Evolutionary conservation across 2,888 invertebrate genomes (phyloP), one percentile per base, ranked within the genome.

Genomic region (Pedicia rivosa): DNA sequence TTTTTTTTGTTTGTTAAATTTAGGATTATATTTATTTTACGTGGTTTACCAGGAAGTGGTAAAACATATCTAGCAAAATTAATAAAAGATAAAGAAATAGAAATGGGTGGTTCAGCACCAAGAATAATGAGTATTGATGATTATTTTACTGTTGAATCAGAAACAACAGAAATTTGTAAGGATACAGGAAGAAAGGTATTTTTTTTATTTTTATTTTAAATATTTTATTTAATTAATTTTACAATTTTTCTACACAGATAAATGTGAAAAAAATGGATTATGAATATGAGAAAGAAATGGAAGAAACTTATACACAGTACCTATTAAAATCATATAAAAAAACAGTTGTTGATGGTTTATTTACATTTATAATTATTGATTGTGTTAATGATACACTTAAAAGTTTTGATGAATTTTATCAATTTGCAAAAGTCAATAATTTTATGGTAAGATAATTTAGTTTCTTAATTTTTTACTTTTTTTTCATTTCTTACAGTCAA

Each of bases 1-100:
- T 9, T 16, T 30, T 30, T 16, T 19, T 31, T 31, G 24, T 33
- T 22, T 14, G 7, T 33, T 33, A 26, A 10, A 26, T 30, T 22
- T 13, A 64, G 72, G 56, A 78, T 95, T 48, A 86, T 84, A 20
- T 78, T 94, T 40, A 82, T 97, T 48, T 62, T 97, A 35, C 67
- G 95, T 56, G 95, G 95, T 4, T 78, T 86, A 12, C 92, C 95
- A 1, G 95, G 95, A 8, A 83, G 91, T 58, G 95, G 95, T 25
- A 95, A 95, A 64, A 86, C 90, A 6, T 82, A 80, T 59, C 68
- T 88, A 42, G 86, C 90, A 1, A 87, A 84, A 62, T 63, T 88
- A 41, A 86, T 91, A 46, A 86, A 91, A 55, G 78, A 78, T 40
- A 72, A 70, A 52, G 78, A 78, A 67, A 73, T 84, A 1, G 83